Evolutionary conservation across 1,140 invertebrate species (phyloP).

Genomic region (Diabrotica undecimpunctata): DNA sequence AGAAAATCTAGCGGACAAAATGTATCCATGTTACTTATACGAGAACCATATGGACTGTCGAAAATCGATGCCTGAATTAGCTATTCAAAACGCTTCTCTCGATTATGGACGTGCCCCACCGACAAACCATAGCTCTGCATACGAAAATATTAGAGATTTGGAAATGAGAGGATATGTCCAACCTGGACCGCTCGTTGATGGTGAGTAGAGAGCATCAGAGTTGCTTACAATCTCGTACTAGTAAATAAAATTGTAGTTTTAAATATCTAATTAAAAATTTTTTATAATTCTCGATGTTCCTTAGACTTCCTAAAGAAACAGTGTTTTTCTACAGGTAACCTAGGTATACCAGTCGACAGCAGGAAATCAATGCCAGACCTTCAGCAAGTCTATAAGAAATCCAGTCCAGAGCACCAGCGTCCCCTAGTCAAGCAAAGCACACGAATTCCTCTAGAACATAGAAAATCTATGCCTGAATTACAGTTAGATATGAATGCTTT

Average conservation of each 20-base stretch:
- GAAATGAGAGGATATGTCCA: neutral
- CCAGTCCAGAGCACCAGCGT: slow-evolving; percentile 20
- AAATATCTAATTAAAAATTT: too few relatives aligned
- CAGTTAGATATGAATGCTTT: slow-evolving; percentile 45
- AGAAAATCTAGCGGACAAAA: slow-evolving; percentile 54
- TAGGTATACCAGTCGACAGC: slow-evolving; percentile 14
- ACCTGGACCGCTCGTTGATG: neutral
- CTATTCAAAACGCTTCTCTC: slow-evolving; percentile 24
- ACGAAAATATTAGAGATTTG: slow-evolving; percentile 10
- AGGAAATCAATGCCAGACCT: slow-evolving; percentile 40
- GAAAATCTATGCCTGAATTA: slow-evolving; percentile 54
- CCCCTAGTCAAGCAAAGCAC: slow-evolving; percentile 15
- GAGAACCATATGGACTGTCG: slow-evolving; percentile 52
- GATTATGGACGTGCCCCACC: slow-evolving; percentile 34
- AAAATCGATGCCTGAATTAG: slow-evolving; percentile 66
- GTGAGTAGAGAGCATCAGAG: neutral
- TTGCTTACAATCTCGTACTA: too few relatives aligned
- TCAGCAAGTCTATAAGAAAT: slow-evolving; percentile 34
- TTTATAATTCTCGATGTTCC: too few relatives aligned
- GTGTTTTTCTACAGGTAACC: slow-evolving; percentile 12
- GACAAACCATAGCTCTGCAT: slow-evolving; percentile 34
- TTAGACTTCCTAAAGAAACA: too few relatives aligned
- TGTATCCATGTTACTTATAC: slow-evolving; percentile 35
- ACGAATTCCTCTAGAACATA: slow-evolving; percentile 40
- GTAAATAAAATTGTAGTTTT: too few relatives aligned